Base-by-base conservation (phyloP, 2,797 vertebrate genomes). In the Aotus griseimembra region DNA sequence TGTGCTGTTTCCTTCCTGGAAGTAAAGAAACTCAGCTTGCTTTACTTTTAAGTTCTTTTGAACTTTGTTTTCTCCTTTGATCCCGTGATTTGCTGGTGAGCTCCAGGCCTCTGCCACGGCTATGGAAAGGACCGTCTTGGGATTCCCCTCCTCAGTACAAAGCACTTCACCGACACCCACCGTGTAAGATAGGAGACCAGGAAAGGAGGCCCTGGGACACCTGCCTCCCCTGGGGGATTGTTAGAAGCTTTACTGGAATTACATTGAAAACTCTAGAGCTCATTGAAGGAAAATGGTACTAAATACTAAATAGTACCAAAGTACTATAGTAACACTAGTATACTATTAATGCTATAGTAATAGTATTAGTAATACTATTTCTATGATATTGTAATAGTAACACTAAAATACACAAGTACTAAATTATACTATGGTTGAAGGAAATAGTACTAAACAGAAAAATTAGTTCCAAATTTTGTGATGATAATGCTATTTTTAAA, bases 131-230 rank as follows among this genome's bases (percentile, higher is more conserved):
- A 67, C 79, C 39, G 22, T 10, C 50, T 30, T 76, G 36, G 17
- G 33, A 15, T 14, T 36, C 52, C 30, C 33, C 5, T 8, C 15
- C 24, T 36, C 70, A 2, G 4, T 19, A 33, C 22, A 57, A 28
- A 58, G 24, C 3, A 0, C 6, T 22, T 28, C 1, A 2, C 39
- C 26, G n/a, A n/a, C 7, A 28, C 48, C 36, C 24, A 50, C 1
- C 4, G 2, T 2, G 0, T 26, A 0, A 44, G 58, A 11, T 4
- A 28, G 30, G n/a, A 3, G 9, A 48, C 7, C 44, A 46, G n/a
- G 46, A 28, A 52, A 20, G 5, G 20, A 22, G 20, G 17, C 39
- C 39, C 77, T 0, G 0, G 24, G 46, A 75, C 1, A 9, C 64
- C 57, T 55, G 20, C 15, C 75, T 36, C 14, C 39, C 28, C 44